Conservation (phyloP, 1,140 invertebrate species). For the Drosophila melanogaster region DNA sequence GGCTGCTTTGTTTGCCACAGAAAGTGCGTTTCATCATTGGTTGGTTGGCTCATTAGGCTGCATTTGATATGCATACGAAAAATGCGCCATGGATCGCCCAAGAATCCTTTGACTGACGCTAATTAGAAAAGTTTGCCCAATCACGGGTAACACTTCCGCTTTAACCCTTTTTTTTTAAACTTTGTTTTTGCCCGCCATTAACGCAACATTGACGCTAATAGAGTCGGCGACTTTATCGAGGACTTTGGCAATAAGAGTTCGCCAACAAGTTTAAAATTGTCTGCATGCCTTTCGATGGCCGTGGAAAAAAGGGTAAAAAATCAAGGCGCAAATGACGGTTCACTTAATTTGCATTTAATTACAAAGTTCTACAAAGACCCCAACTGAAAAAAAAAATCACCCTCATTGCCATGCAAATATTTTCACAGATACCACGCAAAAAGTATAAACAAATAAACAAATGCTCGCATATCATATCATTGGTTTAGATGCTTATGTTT, state of each 20-base stretch:
- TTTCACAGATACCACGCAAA: slow-evolving; percentile 4
- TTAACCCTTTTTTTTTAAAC: slow-evolving; percentile 18
- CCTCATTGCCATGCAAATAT: slow-evolving; percentile 36
- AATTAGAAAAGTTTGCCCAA: slow-evolving; percentile 74
- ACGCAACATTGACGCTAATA: slow-evolving; percentile 68
- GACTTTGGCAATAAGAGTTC: slow-evolving; percentile 64
- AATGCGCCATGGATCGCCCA: slow-evolving; percentile 5
- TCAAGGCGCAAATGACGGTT: slow-evolving; percentile 62
- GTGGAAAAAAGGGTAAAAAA: slow-evolving; percentile 53
- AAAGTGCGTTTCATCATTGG: slow-evolving; percentile 37
- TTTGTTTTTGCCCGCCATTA: slow-evolving; percentile 36
- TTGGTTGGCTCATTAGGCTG: slow-evolving; percentile 39
- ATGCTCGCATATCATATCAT: slow-evolving; percentile 14
- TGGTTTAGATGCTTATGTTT: slow-evolving; percentile 3
- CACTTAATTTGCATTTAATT: slow-evolving; percentile 81
- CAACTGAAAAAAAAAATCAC: slow-evolving; percentile 12
- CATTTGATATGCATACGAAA: slow-evolving; percentile 61
- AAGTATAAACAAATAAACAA: slow-evolving; percentile 6
- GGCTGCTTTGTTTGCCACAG: slow-evolving; percentile 29
- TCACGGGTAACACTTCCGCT: slow-evolving; percentile 44
- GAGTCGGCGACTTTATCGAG: slow-evolving; percentile 56
- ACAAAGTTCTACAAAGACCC: slow-evolving; percentile 59
- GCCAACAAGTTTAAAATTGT: slow-evolving; percentile 66
- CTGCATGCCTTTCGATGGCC: slow-evolving; percentile 39
- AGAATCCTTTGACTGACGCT: slow-evolving; percentile 46